These are phyloP conservation scores for Proisotoma minuta DNA, from an alignment of 2,888 invertebrate genomes.

Conservation along the genomic window DNA sequence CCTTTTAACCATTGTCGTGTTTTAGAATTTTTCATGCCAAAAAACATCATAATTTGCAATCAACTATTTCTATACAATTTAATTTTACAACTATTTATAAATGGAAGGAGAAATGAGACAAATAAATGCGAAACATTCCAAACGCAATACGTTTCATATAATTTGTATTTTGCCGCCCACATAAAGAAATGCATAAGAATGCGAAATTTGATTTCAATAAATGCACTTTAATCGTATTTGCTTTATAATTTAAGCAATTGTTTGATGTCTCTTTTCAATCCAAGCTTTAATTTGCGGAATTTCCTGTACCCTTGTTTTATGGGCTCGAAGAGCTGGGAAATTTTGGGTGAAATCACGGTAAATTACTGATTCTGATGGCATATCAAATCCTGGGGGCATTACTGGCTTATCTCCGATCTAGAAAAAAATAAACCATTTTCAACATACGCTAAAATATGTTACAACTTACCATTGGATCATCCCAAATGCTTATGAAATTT, in stretches of 20 bases:
- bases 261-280: conserved; percentile 23
- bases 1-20: no score
- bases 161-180: no score
- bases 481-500: conserved; percentile 20
- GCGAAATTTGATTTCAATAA: no score
- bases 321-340: conserved; percentile 20
- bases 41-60: no score
- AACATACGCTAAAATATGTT: not conserved
- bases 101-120: no score
- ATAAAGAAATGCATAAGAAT: no score
- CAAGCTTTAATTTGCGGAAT: conserved; percentile 26
- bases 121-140: no score
- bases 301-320: conserved; percentile 14
- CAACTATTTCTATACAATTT: no score
- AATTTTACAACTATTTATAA: no score
- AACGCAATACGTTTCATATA: no score
- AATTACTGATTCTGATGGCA: conserved; percentile 13
- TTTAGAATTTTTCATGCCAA: no score
- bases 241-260: conserved; percentile 19
- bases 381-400: conserved; percentile 15
- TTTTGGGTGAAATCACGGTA: conserved; percentile 16
- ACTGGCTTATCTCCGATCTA: conserved; percentile 22
- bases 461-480: conserved; percentile 21
- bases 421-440: not conserved
- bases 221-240: no score